phyloP scores from a whole-genome alignment of 2,113 vertebrate species.

The Engraulis encrasicolus region DNA sequence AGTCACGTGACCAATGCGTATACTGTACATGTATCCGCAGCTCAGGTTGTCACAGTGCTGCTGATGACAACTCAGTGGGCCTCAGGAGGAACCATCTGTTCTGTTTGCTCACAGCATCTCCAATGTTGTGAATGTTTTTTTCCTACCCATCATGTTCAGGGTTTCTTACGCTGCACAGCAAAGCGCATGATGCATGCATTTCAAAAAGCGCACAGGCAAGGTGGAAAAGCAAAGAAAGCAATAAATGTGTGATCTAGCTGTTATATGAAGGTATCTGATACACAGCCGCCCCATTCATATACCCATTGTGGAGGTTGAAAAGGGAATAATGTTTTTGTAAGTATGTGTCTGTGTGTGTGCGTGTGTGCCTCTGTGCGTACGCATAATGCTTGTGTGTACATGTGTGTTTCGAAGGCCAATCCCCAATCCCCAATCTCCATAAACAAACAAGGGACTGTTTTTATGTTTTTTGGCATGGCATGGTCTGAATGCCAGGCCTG shows the following conservation, averaged over 20 bases:
- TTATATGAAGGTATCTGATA: too few species aligned
- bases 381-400: too few species aligned
- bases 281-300: too few species aligned
- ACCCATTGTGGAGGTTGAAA: too few species aligned
- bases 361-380: too few species aligned
- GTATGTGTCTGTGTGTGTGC: not conserved
- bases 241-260: too few species aligned
- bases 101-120: not conserved
- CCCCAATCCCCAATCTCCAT: not conserved
- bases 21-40: not conserved
- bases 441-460: slow-evolving; percentile 8
- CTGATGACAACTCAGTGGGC: not conserved
- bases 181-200: too few species aligned
- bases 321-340: too few species aligned
- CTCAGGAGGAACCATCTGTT: not conserved
- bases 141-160: not conserved
- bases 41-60: not conserved
- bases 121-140: not conserved
- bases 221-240: too few species aligned
- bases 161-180: too few species aligned
- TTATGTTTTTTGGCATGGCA: not conserved
- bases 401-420: not conserved
- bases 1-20: not conserved
- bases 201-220: not conserved
- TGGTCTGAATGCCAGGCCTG: not conserved